Conservation (phyloP, 2,888 invertebrate genomes). For the Erebia ligea region DNA sequence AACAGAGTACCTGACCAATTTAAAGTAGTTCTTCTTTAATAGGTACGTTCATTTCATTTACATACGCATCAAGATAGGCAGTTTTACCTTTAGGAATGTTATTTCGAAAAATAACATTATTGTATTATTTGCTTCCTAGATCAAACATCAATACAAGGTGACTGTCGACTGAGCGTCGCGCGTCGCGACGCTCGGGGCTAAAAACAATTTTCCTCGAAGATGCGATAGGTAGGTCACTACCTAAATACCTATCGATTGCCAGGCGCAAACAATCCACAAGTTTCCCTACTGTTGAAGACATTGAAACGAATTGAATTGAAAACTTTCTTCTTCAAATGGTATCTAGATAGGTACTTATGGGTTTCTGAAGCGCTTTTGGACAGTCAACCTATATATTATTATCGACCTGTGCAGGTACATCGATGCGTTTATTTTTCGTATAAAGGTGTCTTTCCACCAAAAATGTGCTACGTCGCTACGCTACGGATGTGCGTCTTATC, state of each 20-base stretch:
- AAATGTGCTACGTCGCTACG: no score
- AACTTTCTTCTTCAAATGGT: background rate
- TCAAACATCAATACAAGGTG: slow-evolving; percentile 4
- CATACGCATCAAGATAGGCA: no score
- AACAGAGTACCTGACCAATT: background rate
- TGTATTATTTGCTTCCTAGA: background rate
- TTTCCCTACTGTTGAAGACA: background rate
- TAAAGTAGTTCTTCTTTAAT: no score
- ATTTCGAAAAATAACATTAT: background rate
- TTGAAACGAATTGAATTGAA: background rate
- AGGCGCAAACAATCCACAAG: background rate
- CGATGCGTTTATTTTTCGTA: no score
- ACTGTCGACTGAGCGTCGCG: slow-evolving; percentile 8
- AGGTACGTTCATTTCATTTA: no score
- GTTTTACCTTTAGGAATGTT: no score
- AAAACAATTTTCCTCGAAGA: slow-evolving; percentile 7
- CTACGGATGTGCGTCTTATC: no score
- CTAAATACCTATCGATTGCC: slow-evolving; percentile 5
- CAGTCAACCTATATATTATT: no score
- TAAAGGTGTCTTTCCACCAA: no score
- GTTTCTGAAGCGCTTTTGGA: background rate
- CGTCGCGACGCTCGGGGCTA: slow-evolving; percentile 1
- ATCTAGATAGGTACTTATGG: no score
- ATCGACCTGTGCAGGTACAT: no score
- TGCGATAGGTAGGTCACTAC: slow-evolving; percentile 3